Conservation (phyloP, 2,113 vertebrate genomes). For the Sterrhoptilus dennistouni region DNA sequence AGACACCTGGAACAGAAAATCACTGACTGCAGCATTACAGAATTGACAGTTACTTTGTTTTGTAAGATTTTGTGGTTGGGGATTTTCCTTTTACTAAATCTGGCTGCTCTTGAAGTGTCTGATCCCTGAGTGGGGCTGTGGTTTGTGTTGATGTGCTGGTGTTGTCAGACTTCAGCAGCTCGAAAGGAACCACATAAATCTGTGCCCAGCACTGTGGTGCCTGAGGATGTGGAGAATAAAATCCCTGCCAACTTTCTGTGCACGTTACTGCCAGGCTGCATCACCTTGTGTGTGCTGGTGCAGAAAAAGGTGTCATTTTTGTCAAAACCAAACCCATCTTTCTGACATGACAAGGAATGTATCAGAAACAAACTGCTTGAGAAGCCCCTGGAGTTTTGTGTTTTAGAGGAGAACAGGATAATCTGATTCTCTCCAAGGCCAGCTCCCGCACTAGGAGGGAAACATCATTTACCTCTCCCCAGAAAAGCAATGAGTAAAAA, state of each 20-base stretch:
- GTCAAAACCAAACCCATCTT: not conserved
- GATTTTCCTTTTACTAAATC: not conserved
- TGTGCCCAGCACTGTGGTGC: not conserved
- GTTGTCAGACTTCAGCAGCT: not conserved
- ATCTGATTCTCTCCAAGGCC: not conserved
- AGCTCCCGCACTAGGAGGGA: not conserved
- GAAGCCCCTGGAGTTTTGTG: not conserved
- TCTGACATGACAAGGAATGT: not conserved
- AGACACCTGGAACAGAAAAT: not conserved
- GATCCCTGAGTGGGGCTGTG: not conserved
- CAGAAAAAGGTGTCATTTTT: not conserved
- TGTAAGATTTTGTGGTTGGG: not conserved
- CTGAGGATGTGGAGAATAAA: not conserved
- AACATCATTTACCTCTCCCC: not conserved
- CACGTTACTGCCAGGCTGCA: rapidly evolving
- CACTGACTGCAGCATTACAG: not conserved
- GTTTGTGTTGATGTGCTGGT: rapidly evolving
- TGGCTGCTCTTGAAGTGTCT: not conserved
- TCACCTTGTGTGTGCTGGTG: not conserved
- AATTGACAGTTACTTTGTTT: not conserved
- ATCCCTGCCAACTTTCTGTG: not conserved
- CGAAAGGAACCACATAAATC: not conserved
- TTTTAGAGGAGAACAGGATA: not conserved
- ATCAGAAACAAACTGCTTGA: not conserved
- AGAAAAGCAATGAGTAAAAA: not conserved